These are phyloP conservation scores for Stenoptilia bipunctidactyla DNA, from an alignment of 2,888 invertebrate genomes.

Conservation along the genomic window DNA sequence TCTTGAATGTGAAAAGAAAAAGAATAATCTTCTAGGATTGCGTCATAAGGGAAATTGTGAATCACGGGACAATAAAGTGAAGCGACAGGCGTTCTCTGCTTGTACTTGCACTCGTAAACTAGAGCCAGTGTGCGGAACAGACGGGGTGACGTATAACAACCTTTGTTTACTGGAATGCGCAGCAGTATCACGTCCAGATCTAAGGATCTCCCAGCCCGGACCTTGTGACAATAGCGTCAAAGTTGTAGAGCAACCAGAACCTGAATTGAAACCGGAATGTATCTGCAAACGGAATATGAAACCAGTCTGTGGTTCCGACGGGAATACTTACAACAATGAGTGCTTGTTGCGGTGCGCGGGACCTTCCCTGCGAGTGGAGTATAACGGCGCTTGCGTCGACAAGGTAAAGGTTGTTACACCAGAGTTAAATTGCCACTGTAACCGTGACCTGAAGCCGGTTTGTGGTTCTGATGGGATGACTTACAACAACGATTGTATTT, in stretches of 20 bases:
- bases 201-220: constrained; percentile 16
- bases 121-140: constrained; percentile 21
- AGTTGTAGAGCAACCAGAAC: background rate
- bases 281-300: background rate
- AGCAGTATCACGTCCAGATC: constrained; percentile 12
- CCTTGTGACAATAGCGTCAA: constrained; percentile 10
- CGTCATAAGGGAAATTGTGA: constrained; percentile 6
- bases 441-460: background rate
- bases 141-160: constrained; percentile 25
- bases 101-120: constrained; percentile 18
- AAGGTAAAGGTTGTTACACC: background rate
- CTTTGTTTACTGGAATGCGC: constrained; percentile 25
- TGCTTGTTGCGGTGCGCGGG: background rate
- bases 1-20: constrained; percentile 34
- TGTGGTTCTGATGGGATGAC: background rate
- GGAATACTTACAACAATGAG: background rate
- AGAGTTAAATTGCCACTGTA: background rate
- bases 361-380: background rate
- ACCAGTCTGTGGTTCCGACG: background rate
- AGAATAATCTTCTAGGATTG: constrained; percentile 12
- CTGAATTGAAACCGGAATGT: background rate
- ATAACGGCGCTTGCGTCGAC: background rate
- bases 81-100: background rate
- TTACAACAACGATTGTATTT: background rate
- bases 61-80: background rate